These are phyloP conservation scores for Hystrix cristata DNA, from an alignment of 2,113 vertebrate species.

Conservation along the genomic window DNA sequence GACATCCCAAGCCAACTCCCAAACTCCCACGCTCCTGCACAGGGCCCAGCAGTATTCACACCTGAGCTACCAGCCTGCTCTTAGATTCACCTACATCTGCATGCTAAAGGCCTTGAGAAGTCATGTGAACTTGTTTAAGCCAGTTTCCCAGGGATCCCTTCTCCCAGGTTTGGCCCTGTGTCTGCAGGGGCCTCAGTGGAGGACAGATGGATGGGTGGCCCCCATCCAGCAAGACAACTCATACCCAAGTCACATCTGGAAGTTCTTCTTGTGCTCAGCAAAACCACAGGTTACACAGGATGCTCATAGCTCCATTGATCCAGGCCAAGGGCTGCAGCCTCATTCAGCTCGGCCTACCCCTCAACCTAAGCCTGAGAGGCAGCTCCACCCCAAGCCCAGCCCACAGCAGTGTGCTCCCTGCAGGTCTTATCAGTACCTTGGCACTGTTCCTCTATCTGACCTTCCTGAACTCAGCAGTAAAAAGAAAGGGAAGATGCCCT, in stretches of 20 bases:
- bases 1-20: neutral
- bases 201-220: neutral
- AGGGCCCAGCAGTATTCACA: neutral
- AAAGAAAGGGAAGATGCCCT: neutral
- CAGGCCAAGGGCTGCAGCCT: neutral
- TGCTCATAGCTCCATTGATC: neutral
- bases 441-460: neutral
- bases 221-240: neutral
- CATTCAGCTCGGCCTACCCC: neutral
- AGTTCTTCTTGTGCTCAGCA: neutral
- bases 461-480: neutral
- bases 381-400: neutral
- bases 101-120: neutral
- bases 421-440: neutral
- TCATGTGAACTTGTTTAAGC: neutral
- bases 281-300: neutral
- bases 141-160: neutral
- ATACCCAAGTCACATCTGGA: neutral
- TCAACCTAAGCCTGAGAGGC: neutral
- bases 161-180: neutral
- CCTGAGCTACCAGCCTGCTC: neutral
- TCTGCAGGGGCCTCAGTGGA: neutral
- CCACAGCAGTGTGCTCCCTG: neutral
- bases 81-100: neutral
- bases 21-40: neutral